Percentiles rank a stretch among this genome's conserved stretches.
Evolutionary conservation across 2,113 vertebrate species (phyloP).

Genomic region (Trematomus loennbergii): DNA sequence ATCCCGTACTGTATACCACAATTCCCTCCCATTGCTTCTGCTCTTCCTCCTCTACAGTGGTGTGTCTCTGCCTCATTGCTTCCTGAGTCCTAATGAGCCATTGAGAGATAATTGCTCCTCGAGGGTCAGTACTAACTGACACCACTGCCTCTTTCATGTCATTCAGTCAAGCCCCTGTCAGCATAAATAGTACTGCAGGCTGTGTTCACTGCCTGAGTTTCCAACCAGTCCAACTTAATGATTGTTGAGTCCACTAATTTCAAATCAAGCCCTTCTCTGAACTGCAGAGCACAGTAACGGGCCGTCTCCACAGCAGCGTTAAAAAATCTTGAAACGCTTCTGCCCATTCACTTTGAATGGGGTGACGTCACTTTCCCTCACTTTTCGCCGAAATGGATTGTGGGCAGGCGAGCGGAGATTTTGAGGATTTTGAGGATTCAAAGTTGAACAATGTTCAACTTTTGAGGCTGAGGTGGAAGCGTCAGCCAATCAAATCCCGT

Average conservation of each 20-base stretch:
- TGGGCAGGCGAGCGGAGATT: no score
- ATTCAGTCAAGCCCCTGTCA: conserved; percentile 42
- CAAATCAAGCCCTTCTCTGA: conserved; percentile 25
- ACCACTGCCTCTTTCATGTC: conserved; percentile 48
- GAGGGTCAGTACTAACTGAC: conserved; percentile 53
- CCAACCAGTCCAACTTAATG: conserved; percentile 24
- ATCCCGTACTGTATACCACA: conserved; percentile 15
- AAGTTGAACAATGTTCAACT: no score
- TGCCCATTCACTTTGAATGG: no score
- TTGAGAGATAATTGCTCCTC: conserved; percentile 70
- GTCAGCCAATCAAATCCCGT: no score
- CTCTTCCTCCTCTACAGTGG: background rate
- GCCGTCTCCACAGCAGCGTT: no score
- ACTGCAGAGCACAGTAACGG: background rate
- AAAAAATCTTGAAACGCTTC: no score
- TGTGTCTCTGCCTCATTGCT: conserved; percentile 25
- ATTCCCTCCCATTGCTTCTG: background rate
- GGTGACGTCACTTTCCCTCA: no score
- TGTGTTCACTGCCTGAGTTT: conserved; percentile 15
- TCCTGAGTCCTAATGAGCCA: conserved; percentile 60
- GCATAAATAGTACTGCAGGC: conserved; percentile 29
- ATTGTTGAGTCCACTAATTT: conserved; percentile 46
- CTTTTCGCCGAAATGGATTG: no score
- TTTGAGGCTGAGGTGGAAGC: no score
- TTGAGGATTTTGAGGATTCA: no score